Evolutionary conservation across 2,113 vertebrate species (phyloP).

Genomic region (Neogobius melanostomus): DNA sequence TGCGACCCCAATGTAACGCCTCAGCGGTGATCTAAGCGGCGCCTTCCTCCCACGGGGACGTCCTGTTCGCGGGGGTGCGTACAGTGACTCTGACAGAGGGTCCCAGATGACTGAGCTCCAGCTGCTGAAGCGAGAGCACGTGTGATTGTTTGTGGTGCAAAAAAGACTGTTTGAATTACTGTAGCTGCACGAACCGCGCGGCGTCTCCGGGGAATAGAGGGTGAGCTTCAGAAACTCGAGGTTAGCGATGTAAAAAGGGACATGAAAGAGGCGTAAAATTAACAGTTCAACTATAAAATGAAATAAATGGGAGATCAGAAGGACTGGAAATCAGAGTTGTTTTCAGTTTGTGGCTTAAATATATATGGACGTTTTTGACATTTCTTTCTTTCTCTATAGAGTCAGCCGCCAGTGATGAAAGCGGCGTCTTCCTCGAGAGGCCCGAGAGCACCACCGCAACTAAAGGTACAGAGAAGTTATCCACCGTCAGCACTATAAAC

Average conservation of each 20-base stretch:
- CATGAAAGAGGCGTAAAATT: neutral
- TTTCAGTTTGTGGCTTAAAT: no score
- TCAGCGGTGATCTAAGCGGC: constrained; percentile 48
- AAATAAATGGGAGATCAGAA: no score
- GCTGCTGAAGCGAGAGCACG: constrained; percentile 9
- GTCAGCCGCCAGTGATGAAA: constrained; percentile 61
- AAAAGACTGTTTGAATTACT: constrained; percentile 16
- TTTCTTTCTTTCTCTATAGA: constrained; percentile 44
- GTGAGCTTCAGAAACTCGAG: neutral
- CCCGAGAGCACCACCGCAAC: constrained; percentile 72
- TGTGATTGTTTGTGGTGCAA: constrained; percentile 5
- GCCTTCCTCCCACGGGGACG: constrained; percentile 42
- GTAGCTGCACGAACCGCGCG: neutral
- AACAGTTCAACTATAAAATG: no score
- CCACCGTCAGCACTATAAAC: neutral
- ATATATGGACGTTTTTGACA: no score
- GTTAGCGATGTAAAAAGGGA: neutral
- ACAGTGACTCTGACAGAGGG: constrained; percentile 23
- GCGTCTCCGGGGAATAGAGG: neutral
- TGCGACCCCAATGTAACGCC: constrained; percentile 29
- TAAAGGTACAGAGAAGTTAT: constrained; percentile 64
- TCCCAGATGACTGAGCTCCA: constrained; percentile 30
- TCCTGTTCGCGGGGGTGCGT: constrained; percentile 11
- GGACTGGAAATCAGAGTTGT: no score
- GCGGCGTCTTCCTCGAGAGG: constrained; percentile 76